phyloP scores from a whole-genome alignment of 2,113 vertebrate genomes.

The Megaptera novaeangliae region DNA sequence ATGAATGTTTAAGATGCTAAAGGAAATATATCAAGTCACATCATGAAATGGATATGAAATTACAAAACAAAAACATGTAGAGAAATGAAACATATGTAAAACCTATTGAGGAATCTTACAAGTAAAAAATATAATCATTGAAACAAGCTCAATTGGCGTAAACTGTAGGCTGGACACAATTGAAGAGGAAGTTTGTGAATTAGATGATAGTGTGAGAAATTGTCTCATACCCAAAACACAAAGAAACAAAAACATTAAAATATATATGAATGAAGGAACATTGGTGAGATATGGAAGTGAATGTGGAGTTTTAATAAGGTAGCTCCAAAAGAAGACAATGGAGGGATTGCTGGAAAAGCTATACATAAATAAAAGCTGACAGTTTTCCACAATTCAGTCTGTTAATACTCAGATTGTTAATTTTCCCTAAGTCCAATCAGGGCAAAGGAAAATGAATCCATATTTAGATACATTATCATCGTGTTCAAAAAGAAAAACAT shows the following conservation, averaged over 20 bases:
- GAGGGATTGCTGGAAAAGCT: neutral
- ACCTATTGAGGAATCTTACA: neutral
- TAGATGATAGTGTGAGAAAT: neutral
- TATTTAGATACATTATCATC: neutral
- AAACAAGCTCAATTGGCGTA: neutral
- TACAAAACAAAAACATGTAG: neutral
- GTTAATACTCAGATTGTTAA: neutral
- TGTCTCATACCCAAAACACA: neutral
- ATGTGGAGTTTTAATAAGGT: neutral
- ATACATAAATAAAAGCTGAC: neutral
- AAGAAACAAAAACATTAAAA: neutral
- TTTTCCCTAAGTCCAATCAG: neutral
- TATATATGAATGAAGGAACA: neutral
- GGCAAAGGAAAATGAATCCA: neutral
- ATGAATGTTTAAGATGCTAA: neutral
- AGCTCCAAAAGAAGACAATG: neutral
- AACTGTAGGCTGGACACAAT: neutral
- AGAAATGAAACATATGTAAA: neutral
- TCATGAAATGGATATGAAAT: neutral
- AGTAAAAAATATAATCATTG: neutral
- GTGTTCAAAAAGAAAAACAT: neutral
- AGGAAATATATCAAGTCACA: neutral
- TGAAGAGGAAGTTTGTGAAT: neutral
- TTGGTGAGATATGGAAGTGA: neutral
- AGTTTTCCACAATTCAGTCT: neutral